Percentiles rank a stretch among this genome's conserved stretches.
Evolutionary conservation across 1,140 invertebrate species (phyloP).

Genomic region (Drosophila erecta): DNA sequence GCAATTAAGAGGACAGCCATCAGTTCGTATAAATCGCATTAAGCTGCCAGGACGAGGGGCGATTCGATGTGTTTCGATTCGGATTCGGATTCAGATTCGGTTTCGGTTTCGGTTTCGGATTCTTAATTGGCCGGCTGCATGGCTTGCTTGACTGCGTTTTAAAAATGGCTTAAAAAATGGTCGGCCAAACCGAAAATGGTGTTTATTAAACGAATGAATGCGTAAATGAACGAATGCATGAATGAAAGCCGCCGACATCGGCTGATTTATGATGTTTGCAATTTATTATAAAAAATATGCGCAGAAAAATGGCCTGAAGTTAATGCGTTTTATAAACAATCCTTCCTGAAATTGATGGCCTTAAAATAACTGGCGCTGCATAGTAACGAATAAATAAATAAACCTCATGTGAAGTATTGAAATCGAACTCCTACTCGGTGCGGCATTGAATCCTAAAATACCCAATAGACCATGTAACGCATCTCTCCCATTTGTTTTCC

Average conservation of each 20-base stretch:
- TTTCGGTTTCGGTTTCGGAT: slow-evolving; percentile 27
- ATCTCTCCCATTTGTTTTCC: slow-evolving; percentile 4
- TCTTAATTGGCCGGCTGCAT: slow-evolving; percentile 4
- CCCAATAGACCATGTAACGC: not conserved
- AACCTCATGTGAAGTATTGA: too few species aligned
- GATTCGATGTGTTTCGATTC: slow-evolving; percentile 75
- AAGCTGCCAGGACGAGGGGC: slow-evolving; percentile 45
- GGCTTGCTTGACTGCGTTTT: slow-evolving; percentile 54
- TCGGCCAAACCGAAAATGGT: slow-evolving; percentile 76
- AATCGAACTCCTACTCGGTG: too few species aligned
- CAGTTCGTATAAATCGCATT: slow-evolving; percentile 82
- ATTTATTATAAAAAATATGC: slow-evolving; percentile 64
- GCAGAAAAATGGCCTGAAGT: slow-evolving; percentile 36
- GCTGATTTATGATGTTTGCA: slow-evolving; percentile 75
- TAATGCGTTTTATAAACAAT: slow-evolving; percentile 55
- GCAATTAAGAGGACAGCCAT: slow-evolving; percentile 73
- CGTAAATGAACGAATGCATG: slow-evolving; percentile 35
- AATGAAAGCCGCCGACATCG: slow-evolving; percentile 42
- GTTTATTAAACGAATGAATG: slow-evolving; percentile 78
- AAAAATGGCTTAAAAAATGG: slow-evolving; percentile 80
- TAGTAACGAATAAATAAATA: too few species aligned
- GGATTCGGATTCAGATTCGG: slow-evolving; percentile 35
- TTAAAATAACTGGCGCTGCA: slow-evolving; percentile 9
- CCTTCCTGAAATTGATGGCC: slow-evolving; percentile 16
- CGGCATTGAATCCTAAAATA: too few species aligned